These are phyloP conservation scores for Eumeta japonica DNA, from an alignment of 1,140 invertebrate species.

Conservation along the genomic window DNA sequence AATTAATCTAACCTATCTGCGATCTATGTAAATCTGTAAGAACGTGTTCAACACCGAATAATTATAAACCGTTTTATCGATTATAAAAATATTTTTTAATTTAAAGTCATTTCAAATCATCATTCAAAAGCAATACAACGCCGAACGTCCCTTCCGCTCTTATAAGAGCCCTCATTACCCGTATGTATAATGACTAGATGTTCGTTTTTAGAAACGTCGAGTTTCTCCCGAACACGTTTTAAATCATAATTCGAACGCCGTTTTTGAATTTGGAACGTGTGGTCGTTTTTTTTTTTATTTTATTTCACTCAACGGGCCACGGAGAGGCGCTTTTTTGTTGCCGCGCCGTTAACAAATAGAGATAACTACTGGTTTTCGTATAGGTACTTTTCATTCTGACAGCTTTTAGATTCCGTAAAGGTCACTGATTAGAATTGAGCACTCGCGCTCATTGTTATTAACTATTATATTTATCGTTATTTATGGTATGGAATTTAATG, in stretches of 20 bases:
- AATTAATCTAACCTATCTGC: too few species aligned
- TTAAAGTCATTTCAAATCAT: too few species aligned
- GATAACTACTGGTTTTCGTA: conserved; percentile 19
- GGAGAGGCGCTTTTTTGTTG: conserved; percentile 10
- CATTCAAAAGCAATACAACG: too few species aligned
- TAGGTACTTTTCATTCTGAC: conserved; percentile 10
- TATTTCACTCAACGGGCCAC: conserved; percentile 3
- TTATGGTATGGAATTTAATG: conserved; percentile 15
- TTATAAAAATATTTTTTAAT: too few species aligned
- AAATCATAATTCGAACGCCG: conserved; percentile 56
- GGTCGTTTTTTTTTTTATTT: conserved; percentile 45
- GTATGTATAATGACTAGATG: conserved; percentile 53
- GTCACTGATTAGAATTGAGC: too few species aligned
- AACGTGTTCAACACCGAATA: too few species aligned
- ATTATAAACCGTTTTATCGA: too few species aligned
- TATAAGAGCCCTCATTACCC: conserved; percentile 37
- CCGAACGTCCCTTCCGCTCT: conserved; percentile 15
- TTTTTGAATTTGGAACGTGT: conserved; percentile 52
- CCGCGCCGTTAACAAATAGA: conserved; percentile 11
- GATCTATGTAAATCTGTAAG: too few species aligned
- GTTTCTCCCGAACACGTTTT: conserved; percentile 58
- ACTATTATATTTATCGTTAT: too few species aligned
- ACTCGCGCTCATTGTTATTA: too few species aligned
- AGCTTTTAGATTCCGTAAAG: too few species aligned
- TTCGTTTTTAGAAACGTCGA: conserved; percentile 53